Evolutionary conservation across 2,888 invertebrate genomes (phyloP).

Genomic region (Andrena haemorrhoa): DNA sequence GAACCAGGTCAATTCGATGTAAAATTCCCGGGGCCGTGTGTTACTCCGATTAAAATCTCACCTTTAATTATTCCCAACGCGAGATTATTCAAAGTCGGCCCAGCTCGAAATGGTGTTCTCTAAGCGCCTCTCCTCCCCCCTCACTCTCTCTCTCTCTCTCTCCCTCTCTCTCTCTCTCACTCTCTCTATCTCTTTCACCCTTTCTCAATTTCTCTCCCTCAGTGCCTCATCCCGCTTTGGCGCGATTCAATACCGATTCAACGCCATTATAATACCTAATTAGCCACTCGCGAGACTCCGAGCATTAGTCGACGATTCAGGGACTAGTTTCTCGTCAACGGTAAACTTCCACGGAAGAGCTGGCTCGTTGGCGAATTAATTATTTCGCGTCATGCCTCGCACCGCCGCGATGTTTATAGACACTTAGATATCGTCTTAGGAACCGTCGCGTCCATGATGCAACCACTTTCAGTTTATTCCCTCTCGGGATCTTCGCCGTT

Average conservation of each 20-base stretch:
- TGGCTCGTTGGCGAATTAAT: conserved; percentile 75
- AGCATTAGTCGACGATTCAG: conserved; percentile 70
- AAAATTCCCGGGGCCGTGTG: conserved; percentile 30
- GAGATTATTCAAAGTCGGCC: conserved; percentile 57
- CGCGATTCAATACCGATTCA: conserved; percentile 67
- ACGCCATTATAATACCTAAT: conserved; percentile 81
- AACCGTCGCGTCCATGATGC: conserved; percentile 38
- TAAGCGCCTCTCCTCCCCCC: neutral
- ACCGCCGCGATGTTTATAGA: conserved; percentile 74
- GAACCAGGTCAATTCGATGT: conserved; percentile 48
- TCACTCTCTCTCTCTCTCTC: neutral
- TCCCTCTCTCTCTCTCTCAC: neutral
- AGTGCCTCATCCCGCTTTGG: neutral
- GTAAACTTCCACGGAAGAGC: conserved; percentile 60
- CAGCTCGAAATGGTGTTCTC: neutral
- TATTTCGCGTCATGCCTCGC: conserved; percentile 74
- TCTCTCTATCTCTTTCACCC: neutral
- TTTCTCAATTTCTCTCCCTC: neutral
- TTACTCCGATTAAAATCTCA: conserved; percentile 57
- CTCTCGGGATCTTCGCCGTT: conserved; percentile 34
- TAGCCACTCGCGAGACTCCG: conserved; percentile 69
- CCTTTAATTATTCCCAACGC: conserved; percentile 62
- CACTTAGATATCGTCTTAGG: conserved; percentile 61
- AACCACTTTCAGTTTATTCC: conserved; percentile 35
- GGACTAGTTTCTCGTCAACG: conserved; percentile 64